Evolutionary conservation across 2,888 invertebrate genomes (phyloP).

Genomic region (Coelopa pilipes): DNA sequence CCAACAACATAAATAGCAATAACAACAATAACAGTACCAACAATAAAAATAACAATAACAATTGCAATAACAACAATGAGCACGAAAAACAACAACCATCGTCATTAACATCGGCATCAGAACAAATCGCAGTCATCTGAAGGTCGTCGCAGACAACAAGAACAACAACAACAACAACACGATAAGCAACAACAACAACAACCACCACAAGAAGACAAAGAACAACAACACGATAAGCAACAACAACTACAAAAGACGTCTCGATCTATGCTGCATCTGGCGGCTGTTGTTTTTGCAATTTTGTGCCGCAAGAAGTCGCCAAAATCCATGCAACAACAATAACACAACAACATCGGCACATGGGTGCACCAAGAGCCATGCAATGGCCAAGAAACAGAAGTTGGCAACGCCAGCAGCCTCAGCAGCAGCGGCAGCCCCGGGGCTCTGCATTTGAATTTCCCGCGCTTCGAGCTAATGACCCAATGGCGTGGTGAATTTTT

Average conservation of each 20-base stretch:
- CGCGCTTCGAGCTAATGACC: slow-evolving; percentile 10
- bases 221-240: slow-evolving; percentile 39
- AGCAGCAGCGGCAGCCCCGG: not conserved
- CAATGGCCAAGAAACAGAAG: not conserved
- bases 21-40: slow-evolving; percentile 39
- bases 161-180: slow-evolving; percentile 37
- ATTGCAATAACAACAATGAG: slow-evolving; percentile 33
- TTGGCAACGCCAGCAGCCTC: not conserved
- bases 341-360: slow-evolving; percentile 6
- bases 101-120: slow-evolving; percentile 25
- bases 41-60: slow-evolving; percentile 40
- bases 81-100: slow-evolving; percentile 42
- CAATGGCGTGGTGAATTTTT: slow-evolving; percentile 25
- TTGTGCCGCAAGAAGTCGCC: slow-evolving; percentile 8
- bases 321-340: slow-evolving; percentile 33
- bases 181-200: slow-evolving; percentile 42
- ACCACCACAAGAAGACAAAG: slow-evolving; percentile 24
- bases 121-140: slow-evolving; percentile 23
- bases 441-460: slow-evolving; percentile 11
- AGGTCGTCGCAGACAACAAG: slow-evolving; percentile 34
- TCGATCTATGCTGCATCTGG: slow-evolving; percentile 53
- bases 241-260: slow-evolving; percentile 42
- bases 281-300: not conserved
- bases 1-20: slow-evolving; percentile 37
- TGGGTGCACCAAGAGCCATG: slow-evolving; percentile 6